Evolutionary conservation across 2,888 invertebrate genomes (phyloP), one percentile per base, ranked within the genome.

Genomic region (Dryobotodes eremita): DNA sequence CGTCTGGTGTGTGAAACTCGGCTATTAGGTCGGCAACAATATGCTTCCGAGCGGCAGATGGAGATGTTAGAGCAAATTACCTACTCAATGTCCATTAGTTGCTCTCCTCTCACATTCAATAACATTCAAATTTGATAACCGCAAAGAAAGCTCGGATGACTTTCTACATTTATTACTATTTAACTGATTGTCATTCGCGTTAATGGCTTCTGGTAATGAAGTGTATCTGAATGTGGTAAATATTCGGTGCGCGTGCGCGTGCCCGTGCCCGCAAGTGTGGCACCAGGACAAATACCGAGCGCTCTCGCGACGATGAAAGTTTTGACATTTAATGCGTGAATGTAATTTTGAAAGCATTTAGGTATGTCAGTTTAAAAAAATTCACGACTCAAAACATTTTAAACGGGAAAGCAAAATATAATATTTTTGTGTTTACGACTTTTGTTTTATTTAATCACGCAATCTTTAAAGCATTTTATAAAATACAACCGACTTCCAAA

Each of bases 11-110:
- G 86, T 88, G 87, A 89, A 92, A 92, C 90, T 94, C 92, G 93
- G 93, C 88, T 94, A 93, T 88, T 90, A 88, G 94, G 93, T 94
- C 93, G 90, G 88, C 90, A 78, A 84, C 83, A 81, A 77, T 83
- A 77, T 80, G 82, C 87, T 87, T 91, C 91, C 89, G 90, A 88
- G 82, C 84, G 53, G 77, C 76, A 65, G 80, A 85, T 79, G 71
- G 68, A 81, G 80, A 71, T 82, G 81, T 86, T 79, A 81, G 62
- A 86, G 83, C 73, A 86, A 88, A 89, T 89, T 81, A 83, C 84
- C 89, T 81, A 83, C 84, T 86, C 71, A 88, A 88, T 82, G 86
- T 66, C 81, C 75, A 82, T 71, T 77, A 79, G 59, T 61, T 8
- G 31, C 66, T 71, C 59, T 75, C 64, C 65, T 68, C 75, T 75